Base-by-base conservation (phyloP, 2,888 invertebrate genomes). In the Rhamnusium bicolor region DNA sequence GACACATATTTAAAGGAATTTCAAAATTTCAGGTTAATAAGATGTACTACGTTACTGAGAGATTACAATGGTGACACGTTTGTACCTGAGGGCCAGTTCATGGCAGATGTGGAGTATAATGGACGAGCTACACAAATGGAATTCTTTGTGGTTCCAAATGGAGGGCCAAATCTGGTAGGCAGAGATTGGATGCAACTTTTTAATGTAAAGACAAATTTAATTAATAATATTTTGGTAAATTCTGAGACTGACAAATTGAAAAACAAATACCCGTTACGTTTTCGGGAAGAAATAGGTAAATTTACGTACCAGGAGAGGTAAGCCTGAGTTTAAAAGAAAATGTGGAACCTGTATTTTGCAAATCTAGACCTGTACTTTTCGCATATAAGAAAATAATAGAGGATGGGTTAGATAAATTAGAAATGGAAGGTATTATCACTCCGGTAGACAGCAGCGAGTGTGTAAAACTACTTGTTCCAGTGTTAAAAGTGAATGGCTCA, bases 381-480 rank as follows among this genome's bases (percentile, higher is more conserved):
- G 72, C 71, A 18, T 78, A 68, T 24, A 73, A 72, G 47, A 68
- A 70, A 14, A 68, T 63, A 65, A 51, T 78, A 7, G 70, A 77
- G 19, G 69, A 74, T 19, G 29, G 65, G 49, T 51, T 78, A 47
- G 73, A 75, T 71, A 24, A 60, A 7, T 24, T 54, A 21, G 24
- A 32, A 32, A 7, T 8, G 29, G 29, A 4, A 32, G 8, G 2
- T 21, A 54, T 54, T 12, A 21, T 54, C 19, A 21, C 54, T 19
- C 54, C 8, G n/a, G 54, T 54, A n/a, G n/a, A 73, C 29, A 63
- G 54, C 46, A 62, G 63, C 14, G 72, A 71, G 21, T 83, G 81
- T 79, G 83, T 73, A 0, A 81, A 80, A 8, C 79, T 79, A 16
- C 54, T 80, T 7, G 80, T 83, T 6, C 81, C 79, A 1, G 73